phyloP scores from a whole-genome alignment of 2,888 invertebrate species.

The Bursaphelenchus okinawaensis region DNA sequence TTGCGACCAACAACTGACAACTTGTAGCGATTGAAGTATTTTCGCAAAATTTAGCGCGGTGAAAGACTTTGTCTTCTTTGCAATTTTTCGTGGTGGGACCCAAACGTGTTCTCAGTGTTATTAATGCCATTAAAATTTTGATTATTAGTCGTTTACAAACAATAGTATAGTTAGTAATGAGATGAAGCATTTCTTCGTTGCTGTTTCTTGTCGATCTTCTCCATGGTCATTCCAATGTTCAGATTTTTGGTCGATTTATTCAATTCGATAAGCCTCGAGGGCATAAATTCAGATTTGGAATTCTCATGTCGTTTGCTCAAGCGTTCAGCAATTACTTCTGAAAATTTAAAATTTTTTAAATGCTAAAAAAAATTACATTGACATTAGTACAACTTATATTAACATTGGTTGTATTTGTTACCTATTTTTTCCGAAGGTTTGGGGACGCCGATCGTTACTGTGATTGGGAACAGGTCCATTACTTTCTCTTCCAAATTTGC shows the following conservation, averaged over 20 bases:
- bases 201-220: background rate
- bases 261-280: slow-evolving; percentile 20
- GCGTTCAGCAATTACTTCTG: slow-evolving; percentile 21
- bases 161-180: too few relatives aligned
- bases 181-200: background rate
- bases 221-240: background rate
- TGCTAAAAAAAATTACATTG: background rate
- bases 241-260: background rate
- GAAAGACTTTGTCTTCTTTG: too few relatives aligned
- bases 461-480: slow-evolving; percentile 12
- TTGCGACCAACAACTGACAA: too few relatives aligned
- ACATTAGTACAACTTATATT: background rate
- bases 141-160: too few relatives aligned
- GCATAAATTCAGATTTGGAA: slow-evolving; percentile 3
- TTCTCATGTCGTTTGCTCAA: slow-evolving; percentile 10
- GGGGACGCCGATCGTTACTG: slow-evolving; percentile 13
- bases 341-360: background rate
- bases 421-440: slow-evolving; percentile 16
- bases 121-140: too few relatives aligned
- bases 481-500: slow-evolving; percentile 20
- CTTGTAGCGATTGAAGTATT: too few relatives aligned
- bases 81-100: too few relatives aligned
- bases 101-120: too few relatives aligned
- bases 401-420: background rate
- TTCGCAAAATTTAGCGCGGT: too few relatives aligned